A percentile compares a stretch with the other conserved stretches of the same genome.
Conservation (phyloP, 92 coral and sea anemone species). For the Phenganax subtilis region DNA sequence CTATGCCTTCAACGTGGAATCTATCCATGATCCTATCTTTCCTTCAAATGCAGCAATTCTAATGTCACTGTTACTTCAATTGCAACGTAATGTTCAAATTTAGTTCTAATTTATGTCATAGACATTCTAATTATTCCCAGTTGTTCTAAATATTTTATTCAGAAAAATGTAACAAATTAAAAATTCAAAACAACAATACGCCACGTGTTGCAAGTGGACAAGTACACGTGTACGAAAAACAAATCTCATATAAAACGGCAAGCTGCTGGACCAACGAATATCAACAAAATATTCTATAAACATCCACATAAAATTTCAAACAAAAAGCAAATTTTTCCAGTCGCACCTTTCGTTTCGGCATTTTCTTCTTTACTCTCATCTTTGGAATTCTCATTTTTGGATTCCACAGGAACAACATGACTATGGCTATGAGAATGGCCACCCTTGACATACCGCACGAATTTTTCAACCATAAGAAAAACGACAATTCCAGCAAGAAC, state of each 20-base stretch:
- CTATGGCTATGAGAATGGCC: slow-evolving; percentile 76
- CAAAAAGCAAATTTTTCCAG: background rate
- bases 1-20: background rate
- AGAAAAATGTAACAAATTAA: too few relatives aligned
- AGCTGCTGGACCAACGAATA: background rate
- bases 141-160: too few relatives aligned
- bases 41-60: background rate
- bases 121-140: too few relatives aligned
- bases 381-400: background rate
- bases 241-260: too few relatives aligned
- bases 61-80: too few relatives aligned
- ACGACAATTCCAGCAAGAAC: slow-evolving; percentile 94
- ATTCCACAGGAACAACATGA: slow-evolving; percentile 45
- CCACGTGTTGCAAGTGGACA: too few relatives aligned
- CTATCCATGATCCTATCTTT: background rate
- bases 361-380: slow-evolving; percentile 10
- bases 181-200: too few relatives aligned
- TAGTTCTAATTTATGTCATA: too few relatives aligned
- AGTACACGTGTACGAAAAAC: too few relatives aligned
- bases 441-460: slow-evolving; percentile 86
- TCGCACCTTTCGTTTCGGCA: slow-evolving; percentile 7
- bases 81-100: too few relatives aligned
- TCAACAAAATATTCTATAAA: background rate
- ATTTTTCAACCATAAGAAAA: slow-evolving; percentile 91
- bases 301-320: slow-evolving; percentile 8